Base-by-base conservation (phyloP, 2,797 vertebrate species). In the Hippocampus kuda region DNA sequence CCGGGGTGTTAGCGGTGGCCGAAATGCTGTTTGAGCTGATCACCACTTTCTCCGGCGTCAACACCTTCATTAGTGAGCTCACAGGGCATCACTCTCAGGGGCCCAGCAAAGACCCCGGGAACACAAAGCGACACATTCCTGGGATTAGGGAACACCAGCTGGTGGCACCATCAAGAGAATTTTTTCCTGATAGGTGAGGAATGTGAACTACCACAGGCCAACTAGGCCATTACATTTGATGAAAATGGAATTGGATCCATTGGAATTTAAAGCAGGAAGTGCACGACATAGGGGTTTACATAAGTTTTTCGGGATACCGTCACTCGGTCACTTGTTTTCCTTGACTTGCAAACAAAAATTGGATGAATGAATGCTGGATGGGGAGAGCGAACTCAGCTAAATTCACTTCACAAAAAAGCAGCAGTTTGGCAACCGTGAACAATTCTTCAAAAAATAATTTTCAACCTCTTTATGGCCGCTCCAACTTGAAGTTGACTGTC, bases 51-150 rank as follows among this genome's bases (percentile, higher is more conserved):
- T 83, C 71, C 73, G n/a, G 15, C 84, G 80, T 88, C 85, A 82
- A 73, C 78, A 76, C 78, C 86, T 87, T 88, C 85, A 88, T 89
- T 89, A 87, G 81, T 77, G 81, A 81, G 83, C 86, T 85, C 80
- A 69, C 77, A 76, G 72, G 78, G 10, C 75, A 79, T 81, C 71
- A 67, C 71, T 82, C 68, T 68, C 64, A 72, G 74, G 70, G 67
- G 70, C 67, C 5, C 66, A 77, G 81, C 83, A 84, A 86, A 84
- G 73, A 80, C 79, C 67, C 66, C 72, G 68, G 70, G 68, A 81
- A 79, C 77, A 75, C 78, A 79, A 75, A 86, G 81, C 74, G 83
- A 87, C 81, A 86, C 87, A 88, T 89, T 89, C 85, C 85, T 73
- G 78, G 84, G 83, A 86, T 85, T 85, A 86, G 76, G 54, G 46